Evolutionary conservation across 2,113 vertebrate species (phyloP).

Genomic region (Amphilophus citrinellus): DNA sequence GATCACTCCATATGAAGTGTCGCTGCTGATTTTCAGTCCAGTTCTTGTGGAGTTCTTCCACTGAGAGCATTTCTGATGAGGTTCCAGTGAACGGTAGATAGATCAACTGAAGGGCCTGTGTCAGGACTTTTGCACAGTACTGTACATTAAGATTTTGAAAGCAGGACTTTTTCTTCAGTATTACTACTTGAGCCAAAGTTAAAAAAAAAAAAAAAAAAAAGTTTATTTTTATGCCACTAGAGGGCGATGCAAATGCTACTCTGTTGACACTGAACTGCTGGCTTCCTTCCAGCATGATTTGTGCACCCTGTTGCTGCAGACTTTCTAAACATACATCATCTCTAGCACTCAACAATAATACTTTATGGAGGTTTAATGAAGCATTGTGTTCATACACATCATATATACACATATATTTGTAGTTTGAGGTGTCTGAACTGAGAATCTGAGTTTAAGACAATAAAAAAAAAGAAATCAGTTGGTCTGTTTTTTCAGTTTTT

Average conservation of each 20-base stretch:
- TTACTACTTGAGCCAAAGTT: not conserved
- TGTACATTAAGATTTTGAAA: not conserved
- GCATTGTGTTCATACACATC: not conserved
- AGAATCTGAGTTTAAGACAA: too few relatives aligned
- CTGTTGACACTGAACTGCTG: not conserved
- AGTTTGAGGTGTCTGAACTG: not conserved
- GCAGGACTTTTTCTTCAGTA: not conserved
- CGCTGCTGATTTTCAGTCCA: not conserved
- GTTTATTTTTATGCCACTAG: not conserved
- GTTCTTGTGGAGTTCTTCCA: not conserved
- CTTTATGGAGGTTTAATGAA: too few relatives aligned
- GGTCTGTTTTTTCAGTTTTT: not conserved
- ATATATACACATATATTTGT: not conserved
- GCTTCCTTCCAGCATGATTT: too few relatives aligned
- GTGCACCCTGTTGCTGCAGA: too few relatives aligned
- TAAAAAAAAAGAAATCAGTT: not conserved
- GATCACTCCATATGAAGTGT: not conserved
- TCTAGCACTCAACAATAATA: too few relatives aligned
- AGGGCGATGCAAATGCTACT: not conserved
- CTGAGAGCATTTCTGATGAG: not conserved
- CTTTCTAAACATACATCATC: too few relatives aligned
- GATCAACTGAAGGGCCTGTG: not conserved
- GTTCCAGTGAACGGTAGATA: not conserved
- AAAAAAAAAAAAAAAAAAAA: not conserved
- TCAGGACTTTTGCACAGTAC: not conserved